phyloP scores from a whole-genome alignment of 1,140 invertebrate species.

The Cardiocondyla obscurior region DNA sequence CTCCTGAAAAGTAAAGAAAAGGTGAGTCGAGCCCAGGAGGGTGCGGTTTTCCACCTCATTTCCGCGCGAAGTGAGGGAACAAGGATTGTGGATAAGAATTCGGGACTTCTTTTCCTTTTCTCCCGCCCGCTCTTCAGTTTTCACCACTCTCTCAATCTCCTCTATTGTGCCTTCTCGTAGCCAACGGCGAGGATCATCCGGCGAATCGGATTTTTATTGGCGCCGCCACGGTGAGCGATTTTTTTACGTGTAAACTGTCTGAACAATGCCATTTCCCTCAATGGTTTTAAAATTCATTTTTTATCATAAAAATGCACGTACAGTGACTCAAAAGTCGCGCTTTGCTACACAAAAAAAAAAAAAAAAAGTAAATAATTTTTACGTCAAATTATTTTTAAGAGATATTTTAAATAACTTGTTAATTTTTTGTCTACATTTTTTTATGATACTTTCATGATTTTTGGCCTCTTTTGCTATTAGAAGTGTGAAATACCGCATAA shows the following conservation, averaged over 20 bases:
- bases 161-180: conserved; percentile 73
- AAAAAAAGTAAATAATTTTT: not conserved
- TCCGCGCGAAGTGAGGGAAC: conserved; percentile 77
- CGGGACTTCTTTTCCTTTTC: conserved; percentile 28
- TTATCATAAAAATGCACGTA: not conserved
- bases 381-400: not conserved
- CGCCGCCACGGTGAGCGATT: conserved; percentile 51
- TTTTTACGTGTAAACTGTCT: conserved; percentile 4
- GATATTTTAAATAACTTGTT: not conserved
- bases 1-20: conserved; percentile 64
- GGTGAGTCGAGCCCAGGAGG: conserved; percentile 61
- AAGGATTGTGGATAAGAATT: conserved; percentile 74
- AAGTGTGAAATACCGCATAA: conserved; percentile 51
- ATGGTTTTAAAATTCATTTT: conserved; percentile 27
- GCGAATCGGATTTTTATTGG: conserved; percentile 78
- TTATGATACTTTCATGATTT: not conserved
- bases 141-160: conserved; percentile 48
- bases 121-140: not conserved
- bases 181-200: conserved; percentile 73
- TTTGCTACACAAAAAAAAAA: not conserved
- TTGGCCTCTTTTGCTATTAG: conserved; percentile 30
- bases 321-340: not conserved
- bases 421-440: no score
- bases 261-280: conserved; percentile 19
- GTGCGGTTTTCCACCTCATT: conserved; percentile 83